Base-by-base conservation (phyloP, 1,140 invertebrate genomes). In the Dufourea novaeangliae region DNA sequence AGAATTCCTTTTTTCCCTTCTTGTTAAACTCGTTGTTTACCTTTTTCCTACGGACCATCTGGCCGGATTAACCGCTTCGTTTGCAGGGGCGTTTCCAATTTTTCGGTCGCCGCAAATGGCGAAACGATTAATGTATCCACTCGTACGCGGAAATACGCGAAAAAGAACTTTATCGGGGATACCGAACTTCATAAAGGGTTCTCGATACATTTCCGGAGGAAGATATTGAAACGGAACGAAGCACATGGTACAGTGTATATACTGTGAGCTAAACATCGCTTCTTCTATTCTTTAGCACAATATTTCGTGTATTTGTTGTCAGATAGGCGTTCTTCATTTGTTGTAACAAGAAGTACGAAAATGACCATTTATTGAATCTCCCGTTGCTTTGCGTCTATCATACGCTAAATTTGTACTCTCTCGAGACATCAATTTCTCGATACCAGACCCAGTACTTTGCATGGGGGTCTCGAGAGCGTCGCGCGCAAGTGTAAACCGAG, bases 51-150 rank as follows among this genome's bases (percentile, higher is more conserved):
- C 7, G 44, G 17, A 37, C 66, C 79, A 81, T 80, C 72, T 81
- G 72, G 59, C 37, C 22, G 56, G 62, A 75, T 74, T 82, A 44
- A 81, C 72, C 71, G 61, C 66, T 57, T 76, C 50, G 56, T 25
- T 32, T 14, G 39, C 57, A 20, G 10, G 41, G 12, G 0, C 69
- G 27, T 61, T 61, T 61, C 34, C 20, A 37, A 61, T 37, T 61
- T 22, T 37, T 37, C 17, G 29, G 29, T 34, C 17, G 56, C 56
- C 56, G 29, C 56, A 2, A 59, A 59, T 34, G 56, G 56, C 32
- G 34, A 17, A 34, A 22, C 44, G 34, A 61, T 17, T 17, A 34
- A 29, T 17, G 52, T 39, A 14, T 66, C 29, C 41, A 11, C 20
- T 46, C 52, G 29, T 14, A 20, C 20, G 5, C 20, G 29, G 17